These are phyloP conservation scores for Ashinkailepas kermadecensis DNA, from an alignment of 2,888 invertebrate species.

Conservation along the genomic window DNA sequence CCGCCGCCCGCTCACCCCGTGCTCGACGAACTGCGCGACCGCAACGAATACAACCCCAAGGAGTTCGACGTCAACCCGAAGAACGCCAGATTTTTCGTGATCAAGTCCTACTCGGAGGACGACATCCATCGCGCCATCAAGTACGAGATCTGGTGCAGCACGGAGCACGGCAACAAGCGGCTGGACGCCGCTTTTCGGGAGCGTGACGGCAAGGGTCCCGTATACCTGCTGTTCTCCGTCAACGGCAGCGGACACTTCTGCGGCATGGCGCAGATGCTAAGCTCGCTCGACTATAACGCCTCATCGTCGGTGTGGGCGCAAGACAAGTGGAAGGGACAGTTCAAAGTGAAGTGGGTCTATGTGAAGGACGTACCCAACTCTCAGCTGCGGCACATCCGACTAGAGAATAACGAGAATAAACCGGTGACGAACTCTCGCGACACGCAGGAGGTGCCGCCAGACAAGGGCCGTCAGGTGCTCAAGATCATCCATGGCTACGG, in stretches of 20 bases:
- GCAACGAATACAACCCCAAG: slow-evolving; percentile 90
- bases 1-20: slow-evolving; percentile 57
- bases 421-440: slow-evolving; percentile 96
- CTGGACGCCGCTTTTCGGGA: slow-evolving; percentile 81
- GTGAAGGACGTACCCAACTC: slow-evolving; percentile 94
- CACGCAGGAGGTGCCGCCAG: slow-evolving; percentile 92
- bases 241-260: slow-evolving; percentile 98
- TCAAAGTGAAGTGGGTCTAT: slow-evolving; percentile 96
- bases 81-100: slow-evolving; percentile 87
- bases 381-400: slow-evolving; percentile 83
- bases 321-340: slow-evolving; percentile 98
- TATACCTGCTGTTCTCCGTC: slow-evolving; percentile 90
- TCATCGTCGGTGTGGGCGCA: slow-evolving; percentile 95
- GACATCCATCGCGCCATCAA: slow-evolving; percentile 95
- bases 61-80: slow-evolving; percentile 80
- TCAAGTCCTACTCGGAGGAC: slow-evolving; percentile 97
- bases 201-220: slow-evolving; percentile 67
- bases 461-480: slow-evolving; percentile 84
- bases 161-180: slow-evolving; percentile 92
- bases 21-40: slow-evolving; percentile 76
- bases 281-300: slow-evolving; percentile 85
- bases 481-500: slow-evolving; percentile 83
- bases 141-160: slow-evolving; percentile 99
- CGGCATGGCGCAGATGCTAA: slow-evolving; percentile 97
- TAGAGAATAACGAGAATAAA: slow-evolving; percentile 98